Conservation (phyloP, 64 coral and sea anemone genomes). For the Dendrophyllia cribrosa region DNA sequence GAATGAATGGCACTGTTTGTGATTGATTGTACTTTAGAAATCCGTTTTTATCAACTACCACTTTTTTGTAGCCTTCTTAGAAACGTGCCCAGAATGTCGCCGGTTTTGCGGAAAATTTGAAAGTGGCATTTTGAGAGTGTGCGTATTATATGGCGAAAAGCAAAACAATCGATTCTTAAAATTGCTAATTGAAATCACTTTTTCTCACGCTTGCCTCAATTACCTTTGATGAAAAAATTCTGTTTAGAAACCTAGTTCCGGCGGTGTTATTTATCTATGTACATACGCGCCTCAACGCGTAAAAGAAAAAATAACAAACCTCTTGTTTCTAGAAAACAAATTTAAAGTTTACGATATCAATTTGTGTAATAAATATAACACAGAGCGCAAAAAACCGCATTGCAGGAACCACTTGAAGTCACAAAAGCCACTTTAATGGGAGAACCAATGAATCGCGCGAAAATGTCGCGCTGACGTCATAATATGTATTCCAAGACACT, state of each 20-base stretch:
- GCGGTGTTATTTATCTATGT: neutral
- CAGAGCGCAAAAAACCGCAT: neutral
- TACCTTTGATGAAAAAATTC: too few species aligned
- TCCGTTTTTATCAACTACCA: too few species aligned
- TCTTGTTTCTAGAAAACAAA: conserved; percentile 27
- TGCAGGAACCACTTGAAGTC: neutral
- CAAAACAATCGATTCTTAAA: too few species aligned
- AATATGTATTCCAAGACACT: neutral
- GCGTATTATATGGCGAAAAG: neutral
- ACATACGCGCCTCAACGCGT: neutral
- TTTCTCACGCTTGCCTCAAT: too few species aligned
- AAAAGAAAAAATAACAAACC: neutral
- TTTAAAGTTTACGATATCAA: conserved; percentile 21
- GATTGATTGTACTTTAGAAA: too few species aligned
- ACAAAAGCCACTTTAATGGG: conserved; percentile 7
- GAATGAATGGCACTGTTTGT: too few species aligned
- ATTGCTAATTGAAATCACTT: too few species aligned
- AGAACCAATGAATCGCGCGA: neutral
- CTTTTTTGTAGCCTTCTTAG: too few species aligned
- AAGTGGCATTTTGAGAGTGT: neutral
- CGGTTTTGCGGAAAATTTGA: neutral
- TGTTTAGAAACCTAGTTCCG: too few species aligned
- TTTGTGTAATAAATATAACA: neutral
- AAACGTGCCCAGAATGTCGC: too few species aligned
- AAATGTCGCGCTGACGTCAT: neutral